A percentile compares a stretch with the other conserved stretches of the same genome.
phyloP scores from a whole-genome alignment of 2,797 vertebrate species.

The Eurystomus glaucurus region DNA sequence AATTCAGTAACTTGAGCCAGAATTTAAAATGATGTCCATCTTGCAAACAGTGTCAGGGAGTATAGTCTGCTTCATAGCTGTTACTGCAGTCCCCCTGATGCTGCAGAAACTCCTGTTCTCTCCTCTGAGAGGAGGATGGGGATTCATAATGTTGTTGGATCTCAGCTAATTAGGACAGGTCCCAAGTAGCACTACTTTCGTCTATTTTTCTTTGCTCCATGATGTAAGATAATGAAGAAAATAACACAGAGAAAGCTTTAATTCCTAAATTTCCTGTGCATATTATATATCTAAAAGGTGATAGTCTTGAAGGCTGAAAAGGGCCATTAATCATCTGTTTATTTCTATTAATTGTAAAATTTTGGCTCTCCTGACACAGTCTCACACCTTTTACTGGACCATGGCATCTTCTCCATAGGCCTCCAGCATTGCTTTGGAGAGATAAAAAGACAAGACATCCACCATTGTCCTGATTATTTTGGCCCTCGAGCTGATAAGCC shows the following conservation, averaged over 20 bases:
- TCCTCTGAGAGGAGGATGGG: neutral
- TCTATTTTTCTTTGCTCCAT: neutral
- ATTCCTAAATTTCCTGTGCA: neutral
- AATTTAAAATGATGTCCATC: neutral
- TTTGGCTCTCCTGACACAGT: neutral
- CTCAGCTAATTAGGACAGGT: neutral
- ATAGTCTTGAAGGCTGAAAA: neutral
- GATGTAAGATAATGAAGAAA: neutral
- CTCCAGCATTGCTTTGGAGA: constrained; percentile 6
- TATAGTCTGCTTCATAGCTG: neutral
- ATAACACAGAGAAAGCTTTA: neutral
- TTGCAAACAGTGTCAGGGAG: neutral
- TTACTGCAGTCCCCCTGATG: neutral
- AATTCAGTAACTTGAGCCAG: neutral
- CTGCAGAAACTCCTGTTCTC: neutral
- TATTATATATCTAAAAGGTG: neutral
- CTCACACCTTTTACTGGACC: neutral
- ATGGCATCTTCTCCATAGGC: neutral
- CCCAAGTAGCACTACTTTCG: accelerated
- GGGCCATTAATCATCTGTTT: neutral
- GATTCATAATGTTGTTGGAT: neutral
- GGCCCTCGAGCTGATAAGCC: neutral
- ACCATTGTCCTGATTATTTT: constrained; percentile 10
- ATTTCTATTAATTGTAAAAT: neutral
- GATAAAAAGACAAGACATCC: neutral